These are phyloP conservation scores for Trissolcus brochymenae DNA, from an alignment of 2,888 invertebrate species.

Conservation along the genomic window DNA sequence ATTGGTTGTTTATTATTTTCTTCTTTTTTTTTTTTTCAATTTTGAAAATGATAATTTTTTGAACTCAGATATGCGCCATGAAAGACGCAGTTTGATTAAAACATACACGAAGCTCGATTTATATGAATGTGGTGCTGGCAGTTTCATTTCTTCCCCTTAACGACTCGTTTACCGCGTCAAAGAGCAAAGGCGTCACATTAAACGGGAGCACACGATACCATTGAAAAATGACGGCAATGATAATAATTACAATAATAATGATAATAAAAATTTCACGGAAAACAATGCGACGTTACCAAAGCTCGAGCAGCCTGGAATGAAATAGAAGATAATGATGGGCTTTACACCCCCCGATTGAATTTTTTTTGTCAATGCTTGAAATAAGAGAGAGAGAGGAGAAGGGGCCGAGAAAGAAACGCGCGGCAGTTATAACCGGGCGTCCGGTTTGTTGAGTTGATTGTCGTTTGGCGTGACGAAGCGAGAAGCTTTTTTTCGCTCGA, in stretches of 20 bases:
- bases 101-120: conserved; percentile 51
- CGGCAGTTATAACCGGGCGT: conserved; percentile 60
- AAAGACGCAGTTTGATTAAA: conserved; percentile 41
- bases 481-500: conserved; percentile 62
- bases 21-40: too few relatives aligned
- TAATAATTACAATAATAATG: conserved; percentile 62
- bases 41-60: too few relatives aligned
- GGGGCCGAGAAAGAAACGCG: conserved; percentile 7
- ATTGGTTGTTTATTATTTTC: too few relatives aligned
- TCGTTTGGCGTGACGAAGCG: conserved; percentile 73
- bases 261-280: conserved; percentile 62
- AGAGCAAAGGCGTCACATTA: conserved; percentile 62
- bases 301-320: conserved; percentile 71
- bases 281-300: conserved; percentile 70
- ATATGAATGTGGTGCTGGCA: conserved; percentile 49
- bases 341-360: conserved; percentile 67
- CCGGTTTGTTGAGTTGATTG: conserved; percentile 73
- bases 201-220: conserved; percentile 60
- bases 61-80: too few relatives aligned
- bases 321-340: conserved; percentile 73
- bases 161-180: conserved; percentile 62
- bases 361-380: conserved; percentile 15
- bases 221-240: conserved; percentile 49
- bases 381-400: conserved; percentile 23
- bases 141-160: conserved; percentile 64